A percentile compares a stretch with the other conserved stretches of the same genome.
Evolutionary conservation across 2,888 invertebrate species (phyloP).

Genomic region (Biston stratarius): DNA sequence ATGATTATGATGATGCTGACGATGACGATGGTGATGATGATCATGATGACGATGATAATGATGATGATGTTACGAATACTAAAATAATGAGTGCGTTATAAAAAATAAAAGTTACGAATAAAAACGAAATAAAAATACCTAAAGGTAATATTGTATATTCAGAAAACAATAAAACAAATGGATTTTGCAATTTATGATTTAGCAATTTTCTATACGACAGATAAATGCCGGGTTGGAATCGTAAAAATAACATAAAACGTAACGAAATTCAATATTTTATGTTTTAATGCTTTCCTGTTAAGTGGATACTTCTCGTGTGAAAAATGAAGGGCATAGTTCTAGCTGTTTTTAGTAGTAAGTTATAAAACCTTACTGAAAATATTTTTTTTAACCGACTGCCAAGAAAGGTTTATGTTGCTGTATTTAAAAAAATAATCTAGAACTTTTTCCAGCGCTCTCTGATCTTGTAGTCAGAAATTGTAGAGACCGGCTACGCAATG

Average conservation of each 20-base stretch:
- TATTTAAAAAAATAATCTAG: no score
- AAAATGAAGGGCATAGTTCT: constrained; percentile 28
- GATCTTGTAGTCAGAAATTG: no score
- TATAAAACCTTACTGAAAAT: background rate
- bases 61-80: no score
- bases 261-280: constrained; percentile 49
- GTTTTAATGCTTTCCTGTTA: constrained; percentile 46
- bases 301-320: constrained; percentile 28
- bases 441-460: no score
- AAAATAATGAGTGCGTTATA: constrained; percentile 8
- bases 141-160: constrained; percentile 42
- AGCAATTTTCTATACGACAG: constrained; percentile 64
- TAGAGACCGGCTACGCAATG: no score
- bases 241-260: constrained; percentile 64
- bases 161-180: constrained; percentile 52
- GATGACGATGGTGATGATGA: no score
- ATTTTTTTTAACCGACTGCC: no score
- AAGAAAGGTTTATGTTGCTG: no score
- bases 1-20: no score
- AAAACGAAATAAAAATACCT: constrained; percentile 35
- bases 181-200: constrained; percentile 67
- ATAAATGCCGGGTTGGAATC: constrained; percentile 59
- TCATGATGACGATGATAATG: no score
- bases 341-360: constrained; percentile 17
- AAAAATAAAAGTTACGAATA: constrained; percentile 33